Conservation (phyloP, 2,888 invertebrate genomes). For the Erannis defoliaria region DNA sequence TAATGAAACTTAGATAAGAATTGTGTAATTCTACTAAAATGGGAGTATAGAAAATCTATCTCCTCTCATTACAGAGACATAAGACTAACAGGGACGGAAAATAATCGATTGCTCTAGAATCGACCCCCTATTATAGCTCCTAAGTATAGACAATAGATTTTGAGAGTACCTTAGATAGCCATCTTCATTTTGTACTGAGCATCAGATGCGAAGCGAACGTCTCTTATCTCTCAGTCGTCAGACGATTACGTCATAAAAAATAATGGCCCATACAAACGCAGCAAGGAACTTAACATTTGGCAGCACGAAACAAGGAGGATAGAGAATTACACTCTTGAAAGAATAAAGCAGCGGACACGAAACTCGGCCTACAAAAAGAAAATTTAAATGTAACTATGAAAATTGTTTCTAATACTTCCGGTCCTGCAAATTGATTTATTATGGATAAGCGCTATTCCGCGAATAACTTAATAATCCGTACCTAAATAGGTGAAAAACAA, state of each 20-base stretch:
- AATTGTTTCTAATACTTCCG: no score
- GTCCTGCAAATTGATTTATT: no score
- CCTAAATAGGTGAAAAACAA: no score
- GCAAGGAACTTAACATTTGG: constrained; percentile 43
- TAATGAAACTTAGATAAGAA: no score
- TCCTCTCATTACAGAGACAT: no score
- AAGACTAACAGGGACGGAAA: background rate
- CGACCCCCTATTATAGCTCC: background rate
- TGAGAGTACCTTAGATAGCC: constrained; percentile 5
- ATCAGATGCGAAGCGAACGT: constrained; percentile 2
- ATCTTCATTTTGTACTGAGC: constrained; percentile 6
- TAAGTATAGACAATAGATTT: constrained; percentile 1
- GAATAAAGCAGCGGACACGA: background rate
- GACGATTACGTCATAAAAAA: constrained; percentile 48
- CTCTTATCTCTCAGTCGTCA: constrained; percentile 37
- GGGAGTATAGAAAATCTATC: no score
- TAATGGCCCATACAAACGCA: constrained; percentile 44
- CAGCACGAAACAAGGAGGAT: constrained; percentile 25
- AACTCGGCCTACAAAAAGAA: background rate
- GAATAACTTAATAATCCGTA: no score
- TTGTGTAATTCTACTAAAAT: no score
- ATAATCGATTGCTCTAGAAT: background rate
- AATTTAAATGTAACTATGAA: no score
- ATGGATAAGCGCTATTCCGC: no score
- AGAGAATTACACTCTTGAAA: constrained; percentile 6